Evolutionary conservation across 2,797 vertebrate genomes (phyloP).

Genomic region (Gymnocypris eckloni): DNA sequence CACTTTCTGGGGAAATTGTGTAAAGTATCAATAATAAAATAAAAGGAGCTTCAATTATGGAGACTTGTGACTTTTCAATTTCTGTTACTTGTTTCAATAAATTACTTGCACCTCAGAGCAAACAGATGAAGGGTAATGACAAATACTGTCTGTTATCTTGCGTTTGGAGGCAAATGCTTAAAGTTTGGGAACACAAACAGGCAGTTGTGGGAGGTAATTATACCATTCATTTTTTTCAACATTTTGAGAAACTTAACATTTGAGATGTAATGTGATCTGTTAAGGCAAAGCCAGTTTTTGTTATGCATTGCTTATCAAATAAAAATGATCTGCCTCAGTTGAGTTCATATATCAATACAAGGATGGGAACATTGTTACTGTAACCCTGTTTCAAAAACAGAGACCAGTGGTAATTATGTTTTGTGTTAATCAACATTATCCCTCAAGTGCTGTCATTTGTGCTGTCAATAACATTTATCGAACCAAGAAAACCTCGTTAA

Average conservation of each 20-base stretch:
- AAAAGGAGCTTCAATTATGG: neutral
- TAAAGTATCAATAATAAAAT: neutral
- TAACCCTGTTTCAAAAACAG: neutral
- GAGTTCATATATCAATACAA: neutral
- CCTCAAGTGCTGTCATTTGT: neutral
- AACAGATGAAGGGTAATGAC: neutral
- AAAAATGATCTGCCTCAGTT: neutral
- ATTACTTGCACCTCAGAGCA: neutral
- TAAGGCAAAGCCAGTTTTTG: neutral
- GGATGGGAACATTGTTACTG: neutral
- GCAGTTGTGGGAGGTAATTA: neutral
- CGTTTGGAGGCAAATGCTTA: neutral
- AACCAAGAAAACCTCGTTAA: neutral
- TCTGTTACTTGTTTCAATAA: neutral
- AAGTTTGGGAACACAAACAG: neutral
- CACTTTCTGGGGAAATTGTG: no score
- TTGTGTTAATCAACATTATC: neutral
- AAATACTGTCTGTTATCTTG: neutral
- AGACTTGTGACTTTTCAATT: no score
- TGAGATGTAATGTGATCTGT: neutral
- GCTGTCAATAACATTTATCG: neutral
- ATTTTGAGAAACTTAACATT: neutral
- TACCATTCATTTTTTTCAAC: no score
- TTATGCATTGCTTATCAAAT: neutral
- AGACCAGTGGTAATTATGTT: neutral